Evolutionary conservation across 2,113 vertebrate species (phyloP).

Genomic region (Raphicerus campestris): DNA sequence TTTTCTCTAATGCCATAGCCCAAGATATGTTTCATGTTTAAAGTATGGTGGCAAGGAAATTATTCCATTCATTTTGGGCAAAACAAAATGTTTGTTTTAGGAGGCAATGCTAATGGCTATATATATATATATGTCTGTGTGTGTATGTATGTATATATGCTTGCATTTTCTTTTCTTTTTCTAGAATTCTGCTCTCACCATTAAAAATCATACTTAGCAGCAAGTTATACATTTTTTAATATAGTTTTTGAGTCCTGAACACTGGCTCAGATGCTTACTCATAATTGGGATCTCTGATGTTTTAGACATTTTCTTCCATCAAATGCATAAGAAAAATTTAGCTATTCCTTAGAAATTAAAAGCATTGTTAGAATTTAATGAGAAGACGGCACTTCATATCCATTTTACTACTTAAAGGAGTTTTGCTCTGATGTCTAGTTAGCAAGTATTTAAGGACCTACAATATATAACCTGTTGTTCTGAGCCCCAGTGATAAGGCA

Average conservation of each 20-base stretch:
- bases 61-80: not conserved
- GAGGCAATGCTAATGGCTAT: not conserved
- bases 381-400: not conserved
- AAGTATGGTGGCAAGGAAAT: not conserved
- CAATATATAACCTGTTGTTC: not conserved
- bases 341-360: not conserved
- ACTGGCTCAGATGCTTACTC: not conserved
- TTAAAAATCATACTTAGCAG: not conserved
- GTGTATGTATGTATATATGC: not conserved
- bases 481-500: not conserved
- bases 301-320: not conserved
- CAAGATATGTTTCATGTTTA: not conserved
- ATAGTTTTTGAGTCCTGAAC: not conserved
- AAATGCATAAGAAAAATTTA: not conserved
- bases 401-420: not conserved
- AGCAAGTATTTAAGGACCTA: not conserved
- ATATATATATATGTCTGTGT: fast-evolving
- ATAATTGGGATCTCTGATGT: not conserved
- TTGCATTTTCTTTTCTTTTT: not conserved
- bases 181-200: not conserved
- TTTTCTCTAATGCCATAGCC: not conserved
- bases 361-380: not conserved
- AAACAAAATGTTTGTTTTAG: not conserved
- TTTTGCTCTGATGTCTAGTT: not conserved
- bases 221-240: not conserved